A percentile compares a stretch with the other conserved stretches of the same genome.
Conservation (phyloP, 1,140 invertebrate species). For the Drosophila ficusphila region DNA sequence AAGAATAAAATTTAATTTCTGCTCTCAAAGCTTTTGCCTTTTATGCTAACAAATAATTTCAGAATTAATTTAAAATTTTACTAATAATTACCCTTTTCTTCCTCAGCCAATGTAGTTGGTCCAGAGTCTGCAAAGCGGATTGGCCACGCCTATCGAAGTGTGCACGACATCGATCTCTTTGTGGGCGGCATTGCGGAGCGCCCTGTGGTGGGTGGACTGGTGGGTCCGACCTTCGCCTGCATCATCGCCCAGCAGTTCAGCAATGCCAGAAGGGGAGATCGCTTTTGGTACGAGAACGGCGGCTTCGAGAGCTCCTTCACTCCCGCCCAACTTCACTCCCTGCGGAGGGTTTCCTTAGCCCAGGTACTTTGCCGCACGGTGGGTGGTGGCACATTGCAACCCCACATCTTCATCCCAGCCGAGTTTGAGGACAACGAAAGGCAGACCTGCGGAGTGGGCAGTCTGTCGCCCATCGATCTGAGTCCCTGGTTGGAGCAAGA, state of each 20-base stretch:
- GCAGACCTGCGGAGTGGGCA: conserved; percentile 64
- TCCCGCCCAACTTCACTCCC: conserved; percentile 93
- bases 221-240: conserved; percentile 98
- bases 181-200: conserved; percentile 94
- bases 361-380: conserved; percentile 91
- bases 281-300: conserved; percentile 96
- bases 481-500: conserved; percentile 81
- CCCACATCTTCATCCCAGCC: conserved; percentile 76
- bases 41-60: too few relatives aligned
- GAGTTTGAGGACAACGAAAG: conserved; percentile 77
- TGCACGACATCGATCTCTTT: conserved; percentile 96
- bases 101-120: conserved; percentile 87
- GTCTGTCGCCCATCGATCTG: conserved; percentile 70
- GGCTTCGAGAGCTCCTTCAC: conserved; percentile 90
- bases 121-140: conserved; percentile 88
- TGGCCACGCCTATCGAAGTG: conserved; percentile 87
- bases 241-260: conserved; percentile 97
- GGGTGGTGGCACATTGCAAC: conserved; percentile 79
- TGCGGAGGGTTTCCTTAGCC: conserved; percentile 91
- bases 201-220: conserved; percentile 91
- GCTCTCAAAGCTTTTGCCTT: too few relatives aligned
- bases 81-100: background rate
- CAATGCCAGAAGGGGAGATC: conserved; percentile 93
- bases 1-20: too few relatives aligned
- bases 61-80: too few relatives aligned